Evolutionary conservation across 1,140 invertebrate species (phyloP), one percentile per base, ranked within the genome.

Genomic region (Cyclina sinensis): DNA sequence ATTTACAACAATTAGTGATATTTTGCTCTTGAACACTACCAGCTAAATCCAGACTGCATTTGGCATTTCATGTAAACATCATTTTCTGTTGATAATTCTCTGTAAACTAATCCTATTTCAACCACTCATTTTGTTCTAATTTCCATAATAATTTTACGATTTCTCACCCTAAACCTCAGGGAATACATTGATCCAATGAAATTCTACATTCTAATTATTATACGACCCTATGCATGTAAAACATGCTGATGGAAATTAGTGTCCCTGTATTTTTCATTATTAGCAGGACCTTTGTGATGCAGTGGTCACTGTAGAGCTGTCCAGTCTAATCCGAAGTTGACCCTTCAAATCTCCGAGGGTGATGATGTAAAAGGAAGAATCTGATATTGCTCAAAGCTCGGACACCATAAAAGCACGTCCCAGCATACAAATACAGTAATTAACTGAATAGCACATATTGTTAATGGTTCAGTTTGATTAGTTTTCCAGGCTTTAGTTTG

Each of bases 81-180:
- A 59, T 59, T 62, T 65, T 32, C 57, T 21, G 57, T 16, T n/a
- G 57, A 43, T 59, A 81, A 59, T 59, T 59, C 65, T 62, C 79
- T 81, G 57, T 59, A 43, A 81, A 81, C 79, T 81, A 81, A 81
- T 81, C 79, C 79, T 14, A 27, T 81, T 81, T 81, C 79, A 37
- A 32, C 16, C 37, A 59, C 79, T 62, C 79, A 62, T 81, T 24
- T 27, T 35, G 24, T 57, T 62, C 54, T 81, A 37, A 81, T 81
- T 81, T 81, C 79, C 79, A 81, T 81, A 81, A 81, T 81, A 81
- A 81, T 81, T 81, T 81, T 81, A 59, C 79, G 24, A 81, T 62
- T 81, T 59, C 79, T 43, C 37, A 21, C 51, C 51, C n/a, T 11
- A 81, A 62, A 59, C 79, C 54, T 51, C 18, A 4, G 79, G 79